Percentiles rank a stretch among this genome's conserved stretches.
These are phyloP conservation scores for Notarius lentiginosus DNA, from an alignment of 2,113 vertebrate species.

Conservation along the genomic window DNA sequence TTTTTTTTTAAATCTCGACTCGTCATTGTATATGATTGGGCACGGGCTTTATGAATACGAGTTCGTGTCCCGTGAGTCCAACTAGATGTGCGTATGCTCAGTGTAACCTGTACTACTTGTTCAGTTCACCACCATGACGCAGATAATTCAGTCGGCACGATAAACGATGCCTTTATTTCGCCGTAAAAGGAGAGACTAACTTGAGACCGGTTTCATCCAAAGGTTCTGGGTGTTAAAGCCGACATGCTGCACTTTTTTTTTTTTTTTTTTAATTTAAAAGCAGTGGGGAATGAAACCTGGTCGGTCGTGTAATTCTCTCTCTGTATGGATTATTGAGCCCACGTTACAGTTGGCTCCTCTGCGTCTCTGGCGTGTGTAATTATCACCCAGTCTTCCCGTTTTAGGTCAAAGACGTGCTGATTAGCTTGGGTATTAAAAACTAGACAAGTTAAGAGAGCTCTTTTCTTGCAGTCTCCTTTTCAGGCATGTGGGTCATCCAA, in stretches of 20 bases:
- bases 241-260: neutral
- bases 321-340: neutral
- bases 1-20: neutral
- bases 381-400: neutral
- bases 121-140: neutral
- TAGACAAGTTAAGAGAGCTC: neutral
- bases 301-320: neutral
- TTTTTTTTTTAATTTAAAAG: neutral
- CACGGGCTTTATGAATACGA: neutral
- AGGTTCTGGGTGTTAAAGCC: neutral
- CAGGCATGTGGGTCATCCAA: conserved; percentile 26
- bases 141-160: neutral
- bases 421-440: neutral
- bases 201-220: neutral
- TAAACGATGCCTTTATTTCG: neutral
- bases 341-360: neutral
- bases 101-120: neutral
- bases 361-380: neutral
- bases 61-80: neutral
- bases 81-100: neutral
- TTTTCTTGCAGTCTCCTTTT: conserved; percentile 20
- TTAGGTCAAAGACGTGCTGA: neutral
- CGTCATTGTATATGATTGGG: too few species aligned
- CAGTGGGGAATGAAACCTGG: neutral
- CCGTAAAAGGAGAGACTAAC: neutral